Evolutionary conservation across 1,140 invertebrate genomes (phyloP), one percentile per base, ranked within the genome.

Genomic region (Solen grandis): DNA sequence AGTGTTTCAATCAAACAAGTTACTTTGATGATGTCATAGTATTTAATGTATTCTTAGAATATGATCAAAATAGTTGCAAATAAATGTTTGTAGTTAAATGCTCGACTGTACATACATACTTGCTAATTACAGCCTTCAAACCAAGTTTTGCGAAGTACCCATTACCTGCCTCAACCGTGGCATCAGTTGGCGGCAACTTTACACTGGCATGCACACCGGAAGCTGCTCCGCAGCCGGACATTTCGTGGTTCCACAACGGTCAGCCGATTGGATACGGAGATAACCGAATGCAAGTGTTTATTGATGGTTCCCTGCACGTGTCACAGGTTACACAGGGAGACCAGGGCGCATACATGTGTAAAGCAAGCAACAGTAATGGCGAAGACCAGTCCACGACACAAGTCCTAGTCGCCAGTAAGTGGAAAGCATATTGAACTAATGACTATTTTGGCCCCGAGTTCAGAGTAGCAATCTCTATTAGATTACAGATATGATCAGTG

Each of bases 201-300:
- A 99, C 97, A 0, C 95, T 99, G 60, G 94, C 94, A 59, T 99
- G 98, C 92, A 95, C 96, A 87, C 97, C 98, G 0, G 98, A 99
- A 93, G 97, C 97, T n/a, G 97, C 98, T 5, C 98, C 98, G 0
- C 94, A 94, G 85, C 97, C 98, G 0, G 95, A 95, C 85, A 97
- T 97, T 88, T 94, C 95, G 41, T 99, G 97, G 97, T 96, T 96
- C 88, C 97, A 98, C 91, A 95, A 99, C 93, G 96, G 96, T 27
- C 95, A 95, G 87, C 92, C 96, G 1, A 94, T 98, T 70, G 96
- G 92, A 59, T 90, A 82, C 0, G 59, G 57, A 8, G 38, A 70
- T 16, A 79, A 22, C 0, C 60, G 88, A 63, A 38, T 88, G 8
- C 69, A 78, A 25, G 50, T 85, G 25, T 76, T 91, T 27, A 31